Evolutionary conservation across 2,888 invertebrate genomes (phyloP), one percentile per base, ranked within the genome.

Genomic region (Autographa gamma): DNA sequence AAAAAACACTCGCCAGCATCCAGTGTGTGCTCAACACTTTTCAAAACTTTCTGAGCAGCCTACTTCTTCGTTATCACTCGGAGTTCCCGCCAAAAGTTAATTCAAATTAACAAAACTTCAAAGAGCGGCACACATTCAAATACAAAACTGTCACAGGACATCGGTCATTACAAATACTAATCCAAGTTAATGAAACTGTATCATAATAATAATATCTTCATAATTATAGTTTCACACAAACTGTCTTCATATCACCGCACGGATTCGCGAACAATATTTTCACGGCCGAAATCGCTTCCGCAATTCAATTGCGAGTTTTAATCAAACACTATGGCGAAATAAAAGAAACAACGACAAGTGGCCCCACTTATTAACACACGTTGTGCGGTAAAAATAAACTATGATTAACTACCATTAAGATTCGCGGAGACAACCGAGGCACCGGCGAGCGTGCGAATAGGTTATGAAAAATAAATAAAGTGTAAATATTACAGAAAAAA

Each of bases 321-420:
- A 92, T 90, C 91, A 89, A 93, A 93, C 89, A 89, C 90, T 88
- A 90, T 86, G 87, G 89, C 88, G 88, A 92, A 91, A 92, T 92
- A 92, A 92, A 91, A 93, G 87, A 89, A 90, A 87, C 90, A 87
- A 71, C 89, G 89, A 89, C 91, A 91, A 93, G 91, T 88, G 93
- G 92, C 93, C 91, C 92, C 93, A 93, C 93, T 93, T 93, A 93
- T 93, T 92, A 93, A 92, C 94, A 94, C 95, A 93, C 94, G 94
- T 93, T 93, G 91, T 91, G 91, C 92, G 93, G 91, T 92, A 95
- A 95, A 95, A 95, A 95, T 95, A 95, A 95, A 95, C 95, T 94
- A 94, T 95, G 95, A 95, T 95, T 94, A 95, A 94, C 92, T 90
- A 89, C 92, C 90, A 92, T 93, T 93, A 93, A 94, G 93, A 95